A percentile compares a stretch with the other conserved stretches of the same genome.
These are phyloP conservation scores for Seladonia tumulorum DNA, from an alignment of 2,888 invertebrate genomes.

Conservation along the genomic window DNA sequence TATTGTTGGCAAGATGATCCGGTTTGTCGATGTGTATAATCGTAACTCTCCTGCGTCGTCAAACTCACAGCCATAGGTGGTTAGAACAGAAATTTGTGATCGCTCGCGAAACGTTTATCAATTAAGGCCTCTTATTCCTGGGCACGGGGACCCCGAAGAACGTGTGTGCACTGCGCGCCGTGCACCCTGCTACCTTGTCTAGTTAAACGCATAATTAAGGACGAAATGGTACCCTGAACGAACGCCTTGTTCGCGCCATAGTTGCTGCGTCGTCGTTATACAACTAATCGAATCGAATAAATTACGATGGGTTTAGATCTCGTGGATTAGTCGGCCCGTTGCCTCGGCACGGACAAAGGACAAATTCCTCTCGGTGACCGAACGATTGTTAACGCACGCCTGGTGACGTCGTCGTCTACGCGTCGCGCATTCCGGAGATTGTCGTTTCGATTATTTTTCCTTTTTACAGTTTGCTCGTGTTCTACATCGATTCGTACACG, in stretches of 20 bases:
- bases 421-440: neutral
- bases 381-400: neutral
- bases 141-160: neutral
- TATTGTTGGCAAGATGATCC: constrained; percentile 77
- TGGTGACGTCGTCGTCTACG: neutral
- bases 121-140: constrained; percentile 60
- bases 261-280: constrained; percentile 40
- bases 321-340: constrained; percentile 37
- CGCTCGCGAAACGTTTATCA: constrained; percentile 49
- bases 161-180: neutral
- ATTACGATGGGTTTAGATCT: constrained; percentile 67
- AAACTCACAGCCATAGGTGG: constrained; percentile 75
- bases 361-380: neutral
- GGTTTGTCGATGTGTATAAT: constrained; percentile 22
- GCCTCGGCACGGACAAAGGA: neutral
- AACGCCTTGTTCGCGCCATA: constrained; percentile 44
- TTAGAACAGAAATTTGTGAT: constrained; percentile 51
- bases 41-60: constrained; percentile 64
- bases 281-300: constrained; percentile 73
- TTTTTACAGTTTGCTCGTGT: constrained; percentile 4
- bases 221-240: constrained; percentile 70
- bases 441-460: neutral
- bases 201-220: constrained; percentile 18
- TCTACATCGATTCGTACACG: constrained; percentile 12
- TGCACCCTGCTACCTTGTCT: constrained; percentile 5